Base-by-base conservation (phyloP, 2,888 invertebrate species). In the Acanthoscelides obtectus region DNA sequence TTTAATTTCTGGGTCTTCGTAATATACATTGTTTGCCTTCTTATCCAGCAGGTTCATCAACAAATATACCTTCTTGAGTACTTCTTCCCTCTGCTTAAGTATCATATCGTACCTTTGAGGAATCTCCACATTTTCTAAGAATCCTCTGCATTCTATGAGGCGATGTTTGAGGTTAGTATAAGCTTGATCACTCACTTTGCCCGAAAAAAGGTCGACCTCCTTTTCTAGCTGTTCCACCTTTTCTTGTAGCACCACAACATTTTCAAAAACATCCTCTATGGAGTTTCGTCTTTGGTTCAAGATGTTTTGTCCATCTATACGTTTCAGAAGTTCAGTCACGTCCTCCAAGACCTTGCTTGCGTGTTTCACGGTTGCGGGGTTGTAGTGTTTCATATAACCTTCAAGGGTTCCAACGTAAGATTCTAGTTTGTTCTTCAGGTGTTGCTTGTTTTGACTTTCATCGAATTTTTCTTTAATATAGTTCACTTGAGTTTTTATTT, bases 391-490 rank as follows among this genome's bases (percentile, higher is more conserved):
- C 0, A 70, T 12, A 25, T 73, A 78, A 22, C 69, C 72, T 20
- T 74, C 66, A 2, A 79, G 67, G 22, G 70, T 74, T 22, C 73
- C 70, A 3, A 70, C 66, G 69, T 74, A 78, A 1, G 70, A 66
- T 73, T 77, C 75, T 12, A 79, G 69, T 71, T 77, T 79, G 8
- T 74, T 73, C 64, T 70, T 75, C 8, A 79, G 25, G 20, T 75
- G 68, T 5, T 71, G 70, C 17, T 75, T 76, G 66, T 79, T 73
- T 45, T 74, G 69, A 63, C 71, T 74, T 12, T 76, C 73, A 12
- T 73, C 69, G 0, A 78, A 69, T 71, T 79, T 78, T 70, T 78
- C 78, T 69, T 75, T 79, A 20, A 79, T 76, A 45, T 78, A 77
- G 68, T 77, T 68, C 12, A 79, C 78, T 71, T 79, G 77, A 66